phyloP scores from a whole-genome alignment of 2,888 invertebrate species.

The Drosophila ustulata region DNA sequence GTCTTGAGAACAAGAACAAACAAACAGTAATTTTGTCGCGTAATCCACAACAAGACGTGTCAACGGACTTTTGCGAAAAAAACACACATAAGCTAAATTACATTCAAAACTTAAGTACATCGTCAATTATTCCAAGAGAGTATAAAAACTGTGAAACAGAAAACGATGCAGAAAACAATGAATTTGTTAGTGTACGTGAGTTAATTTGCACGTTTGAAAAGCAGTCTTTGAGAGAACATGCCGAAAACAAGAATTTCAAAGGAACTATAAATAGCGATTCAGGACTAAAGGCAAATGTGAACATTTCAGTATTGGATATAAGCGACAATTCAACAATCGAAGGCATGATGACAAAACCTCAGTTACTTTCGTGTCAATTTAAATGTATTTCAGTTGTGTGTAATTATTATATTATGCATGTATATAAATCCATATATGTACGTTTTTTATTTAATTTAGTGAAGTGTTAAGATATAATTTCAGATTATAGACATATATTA shows the following conservation, averaged over 20 bases:
- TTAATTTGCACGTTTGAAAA: conserved; percentile 88
- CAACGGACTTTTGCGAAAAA: background rate
- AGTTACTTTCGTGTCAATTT: background rate
- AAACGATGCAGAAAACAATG: conserved; percentile 14
- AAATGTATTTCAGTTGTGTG: background rate
- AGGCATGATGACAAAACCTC: conserved; percentile 23
- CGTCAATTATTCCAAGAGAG: background rate
- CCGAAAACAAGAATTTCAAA: conserved; percentile 13
- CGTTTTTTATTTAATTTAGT: background rate
- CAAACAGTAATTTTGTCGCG: background rate
- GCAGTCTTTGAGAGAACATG: conserved; percentile 82
- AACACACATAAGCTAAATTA: conserved; percentile 7
- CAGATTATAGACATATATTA: background rate
- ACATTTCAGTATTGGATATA: conserved; percentile 1
- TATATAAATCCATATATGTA: background rate
- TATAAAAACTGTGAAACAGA: background rate
- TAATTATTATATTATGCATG: background rate
- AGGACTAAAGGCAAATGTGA: conserved; percentile 1
- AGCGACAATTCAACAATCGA: background rate
- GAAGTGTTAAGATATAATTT: background rate
- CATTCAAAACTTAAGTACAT: background rate
- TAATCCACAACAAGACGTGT: background rate
- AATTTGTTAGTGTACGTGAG: conserved; percentile 84
- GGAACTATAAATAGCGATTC: background rate
- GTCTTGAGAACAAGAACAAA: conserved; percentile 14